A percentile compares a stretch with the other conserved stretches of the same genome.
phyloP scores from a whole-genome alignment of 35 echinoderm and acorn worm species.

The Ptychodera flava region DNA sequence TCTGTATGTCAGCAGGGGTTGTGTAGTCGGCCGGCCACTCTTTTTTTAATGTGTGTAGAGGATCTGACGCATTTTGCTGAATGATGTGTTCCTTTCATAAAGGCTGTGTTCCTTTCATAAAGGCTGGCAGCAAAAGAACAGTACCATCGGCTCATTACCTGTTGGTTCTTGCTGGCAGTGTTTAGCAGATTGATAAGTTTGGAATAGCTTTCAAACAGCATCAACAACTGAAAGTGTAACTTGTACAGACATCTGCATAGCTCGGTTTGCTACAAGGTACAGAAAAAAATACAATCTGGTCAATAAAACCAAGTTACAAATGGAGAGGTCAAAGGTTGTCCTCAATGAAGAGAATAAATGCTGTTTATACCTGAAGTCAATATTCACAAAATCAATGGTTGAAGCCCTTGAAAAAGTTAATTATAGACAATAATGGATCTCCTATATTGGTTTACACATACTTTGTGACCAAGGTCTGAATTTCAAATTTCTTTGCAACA shows the following conservation, averaged over 20 bases:
- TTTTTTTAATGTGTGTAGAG: no score
- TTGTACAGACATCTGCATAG: slow-evolving; percentile 70
- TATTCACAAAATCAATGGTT: neutral
- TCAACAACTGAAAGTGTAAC: slow-evolving; percentile 86
- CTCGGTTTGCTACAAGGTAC: slow-evolving; percentile 72
- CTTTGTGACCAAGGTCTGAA: no score
- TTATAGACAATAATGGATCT: neutral
- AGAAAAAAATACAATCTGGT: neutral
- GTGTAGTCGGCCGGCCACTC: no score
- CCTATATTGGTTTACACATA: neutral
- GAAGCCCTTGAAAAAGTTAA: neutral
- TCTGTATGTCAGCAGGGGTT: no score
- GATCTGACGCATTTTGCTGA: no score
- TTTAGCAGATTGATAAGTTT: slow-evolving; percentile 70
- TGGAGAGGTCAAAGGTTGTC: neutral
- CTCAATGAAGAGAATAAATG: neutral
- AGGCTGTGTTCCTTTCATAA: no score
- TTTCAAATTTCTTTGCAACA: no score
- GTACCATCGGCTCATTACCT: no score
- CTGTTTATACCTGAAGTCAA: neutral
- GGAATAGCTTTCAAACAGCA: slow-evolving; percentile 98
- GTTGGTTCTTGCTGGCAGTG: slow-evolving; percentile 32
- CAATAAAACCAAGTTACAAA: neutral
- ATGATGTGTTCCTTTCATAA: no score
- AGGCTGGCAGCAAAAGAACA: no score